Percentiles rank a stretch among this genome's conserved stretches.
Conservation (phyloP, 2,797 vertebrate species). For the Myotis pilosus region DNA sequence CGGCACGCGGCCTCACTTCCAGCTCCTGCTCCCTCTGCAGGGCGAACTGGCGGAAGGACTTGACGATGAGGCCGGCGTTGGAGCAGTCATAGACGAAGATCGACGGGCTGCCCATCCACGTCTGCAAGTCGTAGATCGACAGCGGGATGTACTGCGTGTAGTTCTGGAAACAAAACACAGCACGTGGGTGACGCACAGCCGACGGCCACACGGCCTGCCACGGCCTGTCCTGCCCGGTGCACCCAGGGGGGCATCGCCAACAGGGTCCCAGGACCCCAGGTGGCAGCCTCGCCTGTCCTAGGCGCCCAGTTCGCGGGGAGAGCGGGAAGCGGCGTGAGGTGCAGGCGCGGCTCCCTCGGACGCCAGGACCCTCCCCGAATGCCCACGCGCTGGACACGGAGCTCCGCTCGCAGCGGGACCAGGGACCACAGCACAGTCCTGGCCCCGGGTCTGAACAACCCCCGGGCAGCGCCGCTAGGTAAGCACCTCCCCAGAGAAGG, state of each 20-base stretch:
- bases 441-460: rapidly evolving
- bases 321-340: neutral
- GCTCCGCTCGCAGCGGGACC: neutral
- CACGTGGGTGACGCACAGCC: neutral
- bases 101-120: slow-evolving; percentile 99
- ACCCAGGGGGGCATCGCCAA: rapidly evolving
- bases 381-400: neutral
- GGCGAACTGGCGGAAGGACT: slow-evolving; percentile 98
- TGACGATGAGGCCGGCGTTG: slow-evolving; percentile 97
- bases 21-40: slow-evolving; percentile 97
- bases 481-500: neutral
- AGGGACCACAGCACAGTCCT: rapidly evolving
- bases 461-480: neutral
- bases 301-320: rapidly evolving
- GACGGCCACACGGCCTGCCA: neutral
- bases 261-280: rapidly evolving
- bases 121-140: slow-evolving; percentile 98
- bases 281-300: neutral
- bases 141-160: slow-evolving; percentile 99
- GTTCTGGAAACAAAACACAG: slow-evolving; percentile 86
- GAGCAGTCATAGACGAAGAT: slow-evolving; percentile 99
- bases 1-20: slow-evolving; percentile 93
- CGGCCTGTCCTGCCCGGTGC: too few species aligned
- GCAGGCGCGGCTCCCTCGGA: rapidly evolving
- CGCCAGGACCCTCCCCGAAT: neutral